A percentile compares a stretch with the other conserved stretches of the same genome.
Conservation (phyloP, 2,888 invertebrate species). For the Nemotelus nigrinus region DNA sequence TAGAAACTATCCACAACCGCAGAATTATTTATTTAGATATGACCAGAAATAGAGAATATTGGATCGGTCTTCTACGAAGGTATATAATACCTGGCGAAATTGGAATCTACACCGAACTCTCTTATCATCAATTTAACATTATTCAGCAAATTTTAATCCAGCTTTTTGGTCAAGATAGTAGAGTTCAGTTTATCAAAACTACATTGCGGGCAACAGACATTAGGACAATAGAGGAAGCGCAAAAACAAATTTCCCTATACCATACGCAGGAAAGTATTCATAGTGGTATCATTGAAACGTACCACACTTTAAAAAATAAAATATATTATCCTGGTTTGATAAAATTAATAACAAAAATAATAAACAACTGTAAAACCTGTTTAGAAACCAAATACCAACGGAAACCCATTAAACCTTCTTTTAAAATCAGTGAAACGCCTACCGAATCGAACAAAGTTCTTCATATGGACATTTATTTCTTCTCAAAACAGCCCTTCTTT, state of each 20-base stretch:
- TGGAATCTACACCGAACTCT: constrained; percentile 40
- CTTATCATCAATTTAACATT: constrained; percentile 31
- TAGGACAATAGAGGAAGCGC: constrained; percentile 42
- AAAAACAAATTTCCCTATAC: constrained; percentile 45
- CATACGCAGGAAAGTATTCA: constrained; percentile 42
- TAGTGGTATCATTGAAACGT: constrained; percentile 43
- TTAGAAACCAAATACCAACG: constrained; percentile 46
- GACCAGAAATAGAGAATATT: constrained; percentile 20
- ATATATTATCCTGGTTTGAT: constrained; percentile 27
- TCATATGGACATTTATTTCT: constrained; percentile 48
- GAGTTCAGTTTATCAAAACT: constrained; percentile 42
- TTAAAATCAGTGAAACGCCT: constrained; percentile 44
- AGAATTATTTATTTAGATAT: constrained; percentile 40
- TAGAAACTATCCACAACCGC: constrained; percentile 34
- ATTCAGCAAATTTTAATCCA: constrained; percentile 43
- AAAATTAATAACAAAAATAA: constrained; percentile 48
- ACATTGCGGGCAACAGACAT: constrained; percentile 22
- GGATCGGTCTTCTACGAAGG: constrained; percentile 18
- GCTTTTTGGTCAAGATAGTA: neutral
- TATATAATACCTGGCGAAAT: constrained; percentile 33
- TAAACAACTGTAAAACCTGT: constrained; percentile 46
- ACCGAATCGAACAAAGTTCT: constrained; percentile 42
- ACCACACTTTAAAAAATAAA: constrained; percentile 43
- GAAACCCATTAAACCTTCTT: constrained; percentile 46
- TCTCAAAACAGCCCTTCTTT: constrained; percentile 46